Base-by-base conservation (phyloP, 2,113 vertebrate genomes). In the Ptychochromis oligacanthus region DNA sequence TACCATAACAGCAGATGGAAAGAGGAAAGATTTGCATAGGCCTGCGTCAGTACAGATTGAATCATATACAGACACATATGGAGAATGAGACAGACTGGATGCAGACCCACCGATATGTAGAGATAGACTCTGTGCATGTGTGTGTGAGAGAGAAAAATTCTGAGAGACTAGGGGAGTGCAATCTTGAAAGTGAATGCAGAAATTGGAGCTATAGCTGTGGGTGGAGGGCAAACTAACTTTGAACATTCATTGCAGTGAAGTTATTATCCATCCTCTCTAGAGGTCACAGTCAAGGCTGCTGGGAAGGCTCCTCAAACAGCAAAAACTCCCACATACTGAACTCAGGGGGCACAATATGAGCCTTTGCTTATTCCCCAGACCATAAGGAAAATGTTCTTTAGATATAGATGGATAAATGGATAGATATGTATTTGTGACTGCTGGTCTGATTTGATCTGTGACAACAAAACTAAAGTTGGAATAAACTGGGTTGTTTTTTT, bases 211-310 rank as follows among this genome's bases (percentile, higher is more conserved):
- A 79, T 83, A 86, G 85, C 83, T 91, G 91, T 91, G 89, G 91
- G 92, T 90, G 86, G 91, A 92, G 88, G 86, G 89, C 86, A 92
- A 88, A 90, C 80, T 86, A 90, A 92, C 91, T 92, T 88, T 91
- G 88, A 92, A 92, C 86, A 89, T 92, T 84, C 84, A 89, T 83
- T 75, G 89, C 87, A 79, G 82, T 72, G 75, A 88, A 91, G 87
- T 91, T 92, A 85, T 89, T 87, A 86, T 90, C 89, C 75, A 55
- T 88, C 85, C 74, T 91, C 87, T 89, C 82, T 52, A 18, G 90
- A 91, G 92, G 90, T 92, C 87, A 84, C 55, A 80, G 84, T 36
- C 82, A 22, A 83, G 79, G 83, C 85, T 87, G 87, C 87, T 75
- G 79, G 80, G 80, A 88, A 82, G 57, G 65, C 84, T 87, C 62